Percentiles rank a stretch among this genome's conserved stretches.
phyloP scores from a whole-genome alignment of 1,140 invertebrate genomes.

The Cydia splendana region DNA sequence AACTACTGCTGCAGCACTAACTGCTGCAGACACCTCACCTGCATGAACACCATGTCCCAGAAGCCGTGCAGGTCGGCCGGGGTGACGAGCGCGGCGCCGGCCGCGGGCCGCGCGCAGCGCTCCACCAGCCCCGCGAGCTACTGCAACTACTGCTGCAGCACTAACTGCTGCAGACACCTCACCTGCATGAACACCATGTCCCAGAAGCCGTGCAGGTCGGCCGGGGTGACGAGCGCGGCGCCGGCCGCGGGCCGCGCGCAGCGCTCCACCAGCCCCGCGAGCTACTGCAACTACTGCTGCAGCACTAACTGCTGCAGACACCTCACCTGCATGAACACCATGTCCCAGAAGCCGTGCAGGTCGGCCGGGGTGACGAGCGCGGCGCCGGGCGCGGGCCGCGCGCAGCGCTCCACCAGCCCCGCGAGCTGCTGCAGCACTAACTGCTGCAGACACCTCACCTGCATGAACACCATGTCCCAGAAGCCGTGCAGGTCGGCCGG shows the following conservation, averaged over 20 bases:
- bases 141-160: conserved; percentile 49
- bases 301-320: neutral
- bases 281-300: too few relatives aligned
- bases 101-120: conserved; percentile 50
- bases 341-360: conserved; percentile 74
- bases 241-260: too few relatives aligned
- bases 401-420: conserved; percentile 40
- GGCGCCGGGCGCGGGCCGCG: conserved; percentile 45
- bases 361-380: conserved; percentile 63
- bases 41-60: conserved; percentile 76
- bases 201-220: too few relatives aligned
- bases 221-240: too few relatives aligned
- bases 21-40: conserved; percentile 47
- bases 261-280: too few relatives aligned
- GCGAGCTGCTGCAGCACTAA: too few relatives aligned
- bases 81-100: conserved; percentile 56
- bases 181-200: too few relatives aligned
- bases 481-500: conserved; percentile 68
- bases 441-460: conserved; percentile 46
- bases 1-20: too few relatives aligned
- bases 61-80: conserved; percentile 68
- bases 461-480: conserved; percentile 76
- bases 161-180: too few relatives aligned
- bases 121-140: conserved; percentile 37
- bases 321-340: conserved; percentile 72